These are phyloP conservation scores for Thysanoteuthis rhombus DNA, from an alignment of 2,888 invertebrate species.

Conservation along the genomic window DNA sequence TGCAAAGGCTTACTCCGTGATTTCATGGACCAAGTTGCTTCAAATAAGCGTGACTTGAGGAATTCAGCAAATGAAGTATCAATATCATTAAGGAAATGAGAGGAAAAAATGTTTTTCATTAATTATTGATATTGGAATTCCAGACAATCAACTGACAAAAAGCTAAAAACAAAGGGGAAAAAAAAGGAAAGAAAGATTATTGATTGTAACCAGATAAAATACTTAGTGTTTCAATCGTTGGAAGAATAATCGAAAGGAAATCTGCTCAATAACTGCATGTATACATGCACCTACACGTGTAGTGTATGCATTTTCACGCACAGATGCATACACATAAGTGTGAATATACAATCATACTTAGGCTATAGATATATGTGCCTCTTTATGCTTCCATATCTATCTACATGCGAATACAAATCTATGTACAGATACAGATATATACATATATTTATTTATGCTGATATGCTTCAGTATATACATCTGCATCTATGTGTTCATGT, in stretches of 20 bases:
- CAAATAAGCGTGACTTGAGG: neutral
- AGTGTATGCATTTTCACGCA: neutral
- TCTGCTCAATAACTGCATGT: neutral
- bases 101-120: neutral
- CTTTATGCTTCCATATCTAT: neutral
- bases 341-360: too few species aligned
- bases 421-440: neutral
- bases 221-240: neutral
- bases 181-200: neutral
- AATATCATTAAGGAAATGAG: slow-evolving; percentile 12
- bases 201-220: neutral
- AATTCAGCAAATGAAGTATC: neutral
- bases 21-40: neutral
- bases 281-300: neutral
- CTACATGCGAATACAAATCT: neutral
- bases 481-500: too few species aligned
- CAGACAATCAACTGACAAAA: neutral
- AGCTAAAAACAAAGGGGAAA: neutral
- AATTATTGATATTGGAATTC: neutral
- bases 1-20: neutral
- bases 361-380: too few species aligned
- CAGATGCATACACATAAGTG: neutral
- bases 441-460: too few species aligned
- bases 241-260: neutral
- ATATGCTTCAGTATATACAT: too few species aligned